Percentiles rank a stretch among this genome's conserved stretches.
Conservation (phyloP, 2,113 vertebrate genomes). For the Sturnira hondurensis region DNA sequence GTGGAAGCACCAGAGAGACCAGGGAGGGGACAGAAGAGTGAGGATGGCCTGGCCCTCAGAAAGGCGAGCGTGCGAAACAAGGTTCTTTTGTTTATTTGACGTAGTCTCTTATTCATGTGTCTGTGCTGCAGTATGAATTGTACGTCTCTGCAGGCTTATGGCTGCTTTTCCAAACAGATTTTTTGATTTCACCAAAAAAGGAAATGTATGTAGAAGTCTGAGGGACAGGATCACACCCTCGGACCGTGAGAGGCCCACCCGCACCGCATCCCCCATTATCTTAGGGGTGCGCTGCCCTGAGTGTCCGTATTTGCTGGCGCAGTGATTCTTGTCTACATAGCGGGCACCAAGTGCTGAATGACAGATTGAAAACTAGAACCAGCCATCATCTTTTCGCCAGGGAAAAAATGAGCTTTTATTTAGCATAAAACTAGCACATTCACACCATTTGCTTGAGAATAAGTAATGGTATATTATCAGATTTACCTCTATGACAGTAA, state of each 20-base stretch:
- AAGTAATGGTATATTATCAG: not conserved
- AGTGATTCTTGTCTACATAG: not conserved
- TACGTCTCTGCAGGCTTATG: conserved; percentile 56
- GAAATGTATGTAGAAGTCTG: not conserved
- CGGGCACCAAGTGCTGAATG: not conserved
- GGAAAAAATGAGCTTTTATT: not conserved
- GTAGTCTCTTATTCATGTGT: conserved; percentile 74
- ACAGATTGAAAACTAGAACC: not conserved
- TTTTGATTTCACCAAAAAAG: not conserved
- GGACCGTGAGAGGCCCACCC: not conserved
- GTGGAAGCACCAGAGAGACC: conserved; percentile 87
- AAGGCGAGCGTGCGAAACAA: conserved; percentile 94
- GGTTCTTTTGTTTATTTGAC: conserved; percentile 84
- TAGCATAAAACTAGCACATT: not conserved
- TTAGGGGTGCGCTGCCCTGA: not conserved
- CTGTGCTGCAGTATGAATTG: conserved; percentile 45
- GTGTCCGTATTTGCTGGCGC: not conserved
- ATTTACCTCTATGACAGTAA: not conserved
- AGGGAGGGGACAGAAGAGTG: conserved; percentile 89
- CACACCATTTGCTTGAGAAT: not conserved
- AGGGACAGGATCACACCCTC: not conserved
- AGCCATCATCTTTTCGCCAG: not conserved
- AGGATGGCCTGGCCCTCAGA: conserved; percentile 87
- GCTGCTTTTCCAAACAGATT: conserved; percentile 27
- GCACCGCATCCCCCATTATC: not conserved